Evolutionary conservation across 2,888 invertebrate species (phyloP).

Genomic region (Eulithis testata): DNA sequence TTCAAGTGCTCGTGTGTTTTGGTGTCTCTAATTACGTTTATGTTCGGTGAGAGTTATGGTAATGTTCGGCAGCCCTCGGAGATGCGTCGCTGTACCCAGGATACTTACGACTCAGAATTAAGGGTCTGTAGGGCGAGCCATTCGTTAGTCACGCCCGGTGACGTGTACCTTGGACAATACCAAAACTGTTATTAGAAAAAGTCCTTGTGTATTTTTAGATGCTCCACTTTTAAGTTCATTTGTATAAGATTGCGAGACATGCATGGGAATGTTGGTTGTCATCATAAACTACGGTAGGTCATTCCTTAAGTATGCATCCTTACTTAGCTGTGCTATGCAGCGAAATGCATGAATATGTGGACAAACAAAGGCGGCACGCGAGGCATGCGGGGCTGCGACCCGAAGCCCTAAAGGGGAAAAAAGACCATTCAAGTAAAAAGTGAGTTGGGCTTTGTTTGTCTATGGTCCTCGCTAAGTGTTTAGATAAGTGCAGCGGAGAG

Average conservation of each 20-base stretch:
- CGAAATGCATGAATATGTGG: constrained; percentile 78
- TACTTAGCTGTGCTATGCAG: constrained; percentile 70
- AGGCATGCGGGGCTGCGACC: constrained; percentile 67
- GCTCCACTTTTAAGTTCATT: constrained; percentile 47
- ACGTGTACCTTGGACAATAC: constrained; percentile 85
- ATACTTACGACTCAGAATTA: constrained; percentile 84
- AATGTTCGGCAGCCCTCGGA: constrained; percentile 75
- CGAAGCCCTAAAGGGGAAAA: constrained; percentile 75
- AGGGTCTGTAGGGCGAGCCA: constrained; percentile 85
- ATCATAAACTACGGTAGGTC: constrained; percentile 65
- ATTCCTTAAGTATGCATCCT: constrained; percentile 65
- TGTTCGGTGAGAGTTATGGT: constrained; percentile 77
- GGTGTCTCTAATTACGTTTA: constrained; percentile 81
- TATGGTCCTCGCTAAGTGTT: constrained; percentile 81
- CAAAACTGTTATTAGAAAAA: constrained; percentile 83
- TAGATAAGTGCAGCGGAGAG: constrained; percentile 82
- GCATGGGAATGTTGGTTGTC: constrained; percentile 39
- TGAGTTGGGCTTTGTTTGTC: constrained; percentile 81
- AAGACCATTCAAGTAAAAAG: constrained; percentile 79
- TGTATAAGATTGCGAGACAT: constrained; percentile 35
- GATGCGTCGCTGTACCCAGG: constrained; percentile 69
- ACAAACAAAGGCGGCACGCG: constrained; percentile 76
- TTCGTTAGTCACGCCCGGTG: constrained; percentile 84
- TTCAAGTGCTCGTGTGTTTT: constrained; percentile 76
- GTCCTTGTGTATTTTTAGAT: constrained; percentile 69